Evolutionary conservation across 2,113 vertebrate genomes (phyloP), one percentile per base, ranked within the genome.

Genomic region (Aythya baeri): DNA sequence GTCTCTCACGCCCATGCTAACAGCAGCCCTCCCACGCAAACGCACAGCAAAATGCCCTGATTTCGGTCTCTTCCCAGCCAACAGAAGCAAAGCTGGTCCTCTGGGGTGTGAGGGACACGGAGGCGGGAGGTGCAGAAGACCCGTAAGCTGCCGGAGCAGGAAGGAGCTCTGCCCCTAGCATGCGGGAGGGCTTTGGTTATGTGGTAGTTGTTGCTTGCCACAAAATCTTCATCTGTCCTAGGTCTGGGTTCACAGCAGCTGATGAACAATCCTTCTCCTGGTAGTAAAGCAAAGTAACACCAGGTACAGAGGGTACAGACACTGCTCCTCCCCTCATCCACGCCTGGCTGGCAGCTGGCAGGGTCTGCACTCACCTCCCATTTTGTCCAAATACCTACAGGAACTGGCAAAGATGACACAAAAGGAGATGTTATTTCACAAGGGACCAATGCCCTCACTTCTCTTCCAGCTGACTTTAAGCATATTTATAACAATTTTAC

Each of bases 21-120:
- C 77, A 87, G 61, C 85, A 93, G 90, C 88, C 72, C 92, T 95
- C 85, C 79, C 79, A 95, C 8, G 0, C 27, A 73, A 91, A 17
- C 1, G 0, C 73, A 80, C 50, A 55, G 67, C 54, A 86, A 80
- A 61, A n/a, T 11, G 32, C 57, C 86, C 74, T 21, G 62, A 68
- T 57, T 68, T 79, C 31, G 34, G 59, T 89, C 50, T 90, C 79
- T 62, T 83, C 74, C 31, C 92, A 94, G 75, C 26, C 71, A 72
- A 50, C 38, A 94, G 92, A 94, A 95, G 93, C 82, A 87, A n/a
- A 83, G 75, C 58, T 11, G 8, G 73, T 83, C 13, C n/a, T 78
- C 77, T 1, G 1, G 13, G 43, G 27, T 55, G 27, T 25, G 79
- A 62, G 17, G 73, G 83, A 86, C n/a, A 57, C 11, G 44, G 26